phyloP scores from a whole-genome alignment of 2,888 invertebrate species.

The Oasisia sp. region DNA sequence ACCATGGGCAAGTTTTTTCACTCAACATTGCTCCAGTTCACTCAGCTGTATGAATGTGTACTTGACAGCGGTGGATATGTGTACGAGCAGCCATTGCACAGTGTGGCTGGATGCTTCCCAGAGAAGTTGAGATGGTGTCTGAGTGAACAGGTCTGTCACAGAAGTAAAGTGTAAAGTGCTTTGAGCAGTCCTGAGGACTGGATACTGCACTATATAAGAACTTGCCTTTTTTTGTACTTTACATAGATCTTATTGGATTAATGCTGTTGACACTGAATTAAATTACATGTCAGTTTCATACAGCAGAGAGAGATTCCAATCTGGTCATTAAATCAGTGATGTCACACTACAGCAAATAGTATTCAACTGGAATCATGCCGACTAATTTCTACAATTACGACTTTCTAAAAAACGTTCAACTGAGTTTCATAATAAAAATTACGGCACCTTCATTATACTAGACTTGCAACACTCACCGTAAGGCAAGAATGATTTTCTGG shows the following conservation, averaged over 20 bases:
- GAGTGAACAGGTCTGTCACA: too few species aligned
- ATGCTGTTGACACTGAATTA: not conserved
- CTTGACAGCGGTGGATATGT: too few species aligned
- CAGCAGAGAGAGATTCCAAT: not conserved
- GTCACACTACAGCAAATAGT: not conserved
- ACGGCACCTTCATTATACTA: not conserved
- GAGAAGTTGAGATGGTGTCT: too few species aligned
- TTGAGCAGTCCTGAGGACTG: too few species aligned
- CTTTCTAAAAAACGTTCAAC: not conserved
- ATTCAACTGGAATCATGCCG: not conserved
- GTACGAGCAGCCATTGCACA: too few species aligned
- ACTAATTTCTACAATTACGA: not conserved
- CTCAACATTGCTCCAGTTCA: too few species aligned
- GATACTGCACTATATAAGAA: too few species aligned
- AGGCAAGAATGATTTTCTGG: conserved; percentile 26
- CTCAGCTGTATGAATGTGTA: too few species aligned
- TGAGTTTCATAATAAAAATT: not conserved
- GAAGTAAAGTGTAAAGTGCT: too few species aligned
- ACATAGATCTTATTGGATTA: not conserved
- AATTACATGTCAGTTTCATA: not conserved
- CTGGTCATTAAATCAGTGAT: not conserved
- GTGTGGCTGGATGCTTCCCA: too few species aligned
- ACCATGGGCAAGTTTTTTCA: too few species aligned
- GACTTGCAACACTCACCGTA: conserved; percentile 18
- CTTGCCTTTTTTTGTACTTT: too few species aligned